Evolutionary conservation across 2,888 invertebrate genomes (phyloP), one percentile per base, ranked within the genome.

Genomic region (Polydrusus tereticollis): DNA sequence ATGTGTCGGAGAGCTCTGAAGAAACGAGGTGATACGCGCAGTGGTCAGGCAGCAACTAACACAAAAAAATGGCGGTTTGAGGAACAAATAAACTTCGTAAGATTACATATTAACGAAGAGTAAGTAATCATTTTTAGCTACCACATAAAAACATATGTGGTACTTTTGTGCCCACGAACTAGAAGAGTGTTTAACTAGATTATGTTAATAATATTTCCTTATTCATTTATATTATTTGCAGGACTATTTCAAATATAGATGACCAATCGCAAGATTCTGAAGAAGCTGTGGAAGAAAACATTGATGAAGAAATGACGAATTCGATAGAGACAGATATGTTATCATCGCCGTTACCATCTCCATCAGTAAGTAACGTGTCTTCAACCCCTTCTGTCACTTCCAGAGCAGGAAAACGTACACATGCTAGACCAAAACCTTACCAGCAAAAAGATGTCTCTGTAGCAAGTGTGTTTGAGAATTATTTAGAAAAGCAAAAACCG

Each of bases 271-370:
- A 33, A 41, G 41, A 41, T 41, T 41, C 16, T 41, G 41, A 41
- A 41, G 41, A 41, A 41, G 41, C 41, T 41, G 41, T 41, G 41
- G 41, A 41, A 5, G 41, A 41, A 41, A 41, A 41, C 41, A 41
- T 41, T 41, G 41, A 41, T 14, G 41, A 41, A 41, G 41, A 41
- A 41, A 41, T 41, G 41, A 41, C 41, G 16, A 41, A n/a, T 41
- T 14, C 14, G 41, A 41, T 41, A 41, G 41, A 41, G 41, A 14
- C 41, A 41, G 14, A 41, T n/a, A 41, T 41, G 41, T 41, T 41
- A 41, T 41, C 41, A 41, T 41, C 41, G n/a, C 41, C 41, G 41
- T 41, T 41, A 41, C 41, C 16, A 41, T 41, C 41, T 41, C 41
- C 41, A 41, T 41, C 16, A 41, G 41, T 41, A 41, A 41, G 41